Evolutionary conservation across 2,888 invertebrate genomes (phyloP).

Genomic region (Cistogaster globosa): DNA sequence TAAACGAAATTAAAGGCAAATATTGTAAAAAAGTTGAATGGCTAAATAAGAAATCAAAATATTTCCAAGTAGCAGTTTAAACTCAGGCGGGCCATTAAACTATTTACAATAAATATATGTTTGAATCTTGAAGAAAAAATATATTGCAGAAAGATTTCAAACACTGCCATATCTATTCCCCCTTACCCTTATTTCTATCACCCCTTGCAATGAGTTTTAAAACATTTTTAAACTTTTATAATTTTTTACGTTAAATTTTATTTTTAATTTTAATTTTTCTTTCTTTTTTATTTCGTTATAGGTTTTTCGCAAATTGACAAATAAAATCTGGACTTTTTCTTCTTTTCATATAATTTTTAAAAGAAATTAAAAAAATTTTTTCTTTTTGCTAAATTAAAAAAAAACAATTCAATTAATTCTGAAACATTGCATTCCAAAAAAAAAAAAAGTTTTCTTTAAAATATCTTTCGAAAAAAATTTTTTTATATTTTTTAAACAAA

Average conservation of each 20-base stretch:
- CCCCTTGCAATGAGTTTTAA: too few species aligned
- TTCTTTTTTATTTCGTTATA: conserved; percentile 72
- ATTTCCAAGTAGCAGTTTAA: too few species aligned
- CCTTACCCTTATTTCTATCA: neutral
- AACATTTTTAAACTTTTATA: conserved; percentile 31
- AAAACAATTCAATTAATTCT: neutral
- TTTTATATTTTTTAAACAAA: neutral
- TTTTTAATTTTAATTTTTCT: conserved; percentile 47
- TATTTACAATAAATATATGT: too few species aligned
- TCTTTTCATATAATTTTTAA: conserved; percentile 12
- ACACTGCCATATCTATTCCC: too few species aligned
- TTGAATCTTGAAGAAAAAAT: too few species aligned
- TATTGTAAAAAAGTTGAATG: too few species aligned
- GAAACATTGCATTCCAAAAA: conserved; percentile 38
- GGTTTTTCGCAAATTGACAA: conserved; percentile 74
- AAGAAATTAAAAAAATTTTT: conserved; percentile 30
- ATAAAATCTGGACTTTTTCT: conserved; percentile 60
- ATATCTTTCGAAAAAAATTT: neutral
- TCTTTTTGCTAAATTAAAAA: conserved; percentile 14
- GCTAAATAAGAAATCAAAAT: too few species aligned
- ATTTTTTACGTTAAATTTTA: conserved; percentile 43
- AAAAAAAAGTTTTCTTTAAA: conserved; percentile 21
- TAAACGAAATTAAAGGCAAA: too few species aligned
- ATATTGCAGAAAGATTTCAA: too few species aligned
- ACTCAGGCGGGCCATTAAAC: too few species aligned